Percentiles rank a stretch among this genome's conserved stretches.
Conservation (phyloP, 1,140 invertebrate genomes). For the Calephelis nemesis region DNA sequence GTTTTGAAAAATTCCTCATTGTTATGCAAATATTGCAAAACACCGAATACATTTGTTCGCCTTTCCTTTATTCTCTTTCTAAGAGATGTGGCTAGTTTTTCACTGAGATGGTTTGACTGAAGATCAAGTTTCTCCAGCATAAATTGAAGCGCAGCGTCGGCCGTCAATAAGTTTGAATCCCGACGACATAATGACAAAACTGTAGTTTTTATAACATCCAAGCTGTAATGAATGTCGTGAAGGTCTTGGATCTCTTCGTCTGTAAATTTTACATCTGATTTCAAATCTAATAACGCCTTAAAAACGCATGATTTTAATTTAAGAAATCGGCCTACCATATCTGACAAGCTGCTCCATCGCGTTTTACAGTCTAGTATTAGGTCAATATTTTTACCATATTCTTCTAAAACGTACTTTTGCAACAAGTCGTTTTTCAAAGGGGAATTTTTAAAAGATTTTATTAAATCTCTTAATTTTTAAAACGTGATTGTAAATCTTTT, state of each 20-base stretch:
- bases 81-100: neutral
- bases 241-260: slow-evolving; percentile 16
- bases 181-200: slow-evolving; percentile 12
- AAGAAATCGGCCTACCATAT: slow-evolving; percentile 22
- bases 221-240: slow-evolving; percentile 19
- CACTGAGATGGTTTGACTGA: slow-evolving; percentile 7
- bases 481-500: slow-evolving; percentile 16
- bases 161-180: slow-evolving; percentile 18
- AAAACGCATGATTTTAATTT: slow-evolving; percentile 19
- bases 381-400: slow-evolving; percentile 20
- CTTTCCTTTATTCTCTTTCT: slow-evolving; percentile 15
- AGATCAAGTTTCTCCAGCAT: slow-evolving; percentile 21
- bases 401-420: slow-evolving; percentile 14
- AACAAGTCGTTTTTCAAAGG: slow-evolving; percentile 12
- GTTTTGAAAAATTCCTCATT: neutral
- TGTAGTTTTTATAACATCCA: slow-evolving; percentile 23
- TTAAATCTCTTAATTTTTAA: too few relatives aligned
- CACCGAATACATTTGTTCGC: slow-evolving; percentile 12
- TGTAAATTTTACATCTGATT: slow-evolving; percentile 4
- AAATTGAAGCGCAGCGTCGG: slow-evolving; percentile 17
- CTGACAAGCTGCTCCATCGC: slow-evolving; percentile 19
- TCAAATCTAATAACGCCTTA: slow-evolving; percentile 11
- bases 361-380: slow-evolving; percentile 21
- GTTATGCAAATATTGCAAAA: slow-evolving; percentile 22
- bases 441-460: neutral